Evolutionary conservation across 2,888 invertebrate species (phyloP).

Genomic region (Drosophila ochracea): DNA sequence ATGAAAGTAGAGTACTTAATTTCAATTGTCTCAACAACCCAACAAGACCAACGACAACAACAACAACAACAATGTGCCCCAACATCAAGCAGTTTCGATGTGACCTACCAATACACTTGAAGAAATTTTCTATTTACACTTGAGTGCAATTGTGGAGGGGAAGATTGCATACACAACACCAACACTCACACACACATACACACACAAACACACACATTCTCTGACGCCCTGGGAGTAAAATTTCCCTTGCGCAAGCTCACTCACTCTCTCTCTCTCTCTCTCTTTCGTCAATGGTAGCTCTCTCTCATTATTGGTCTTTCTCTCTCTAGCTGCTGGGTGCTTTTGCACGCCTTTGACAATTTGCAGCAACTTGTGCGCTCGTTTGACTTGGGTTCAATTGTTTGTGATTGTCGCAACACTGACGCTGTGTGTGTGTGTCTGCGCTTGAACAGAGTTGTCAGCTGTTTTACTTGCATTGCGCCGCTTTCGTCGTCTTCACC

Average conservation of each 20-base stretch:
- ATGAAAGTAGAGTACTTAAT: constrained; percentile 80
- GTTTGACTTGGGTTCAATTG: constrained; percentile 82
- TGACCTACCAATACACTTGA: constrained; percentile 80
- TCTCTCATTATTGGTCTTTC: constrained; percentile 17
- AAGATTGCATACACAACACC: constrained; percentile 42
- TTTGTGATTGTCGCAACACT: constrained; percentile 76
- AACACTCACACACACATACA: constrained; percentile 3
- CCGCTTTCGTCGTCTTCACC: neutral
- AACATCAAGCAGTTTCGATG: constrained; percentile 68
- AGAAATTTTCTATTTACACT: constrained; percentile 80
- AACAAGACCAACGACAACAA: constrained; percentile 39
- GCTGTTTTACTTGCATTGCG: constrained; percentile 73
- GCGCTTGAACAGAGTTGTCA: constrained; percentile 72
- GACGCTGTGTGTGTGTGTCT: constrained; percentile 11
- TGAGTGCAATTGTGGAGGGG: constrained; percentile 63
- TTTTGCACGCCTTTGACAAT: constrained; percentile 79
- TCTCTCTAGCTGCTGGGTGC: constrained; percentile 40
- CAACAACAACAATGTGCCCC: constrained; percentile 11
- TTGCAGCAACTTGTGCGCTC: constrained; percentile 81
- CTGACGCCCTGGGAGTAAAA: constrained; percentile 48
- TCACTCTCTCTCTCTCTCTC: neutral
- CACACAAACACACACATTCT: neutral
- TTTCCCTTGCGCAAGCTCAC: constrained; percentile 59
- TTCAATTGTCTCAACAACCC: constrained; percentile 79
- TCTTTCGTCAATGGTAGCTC: constrained; percentile 1